Conservation (phyloP, 2,888 invertebrate species). For the Apodemia mormo region DNA sequence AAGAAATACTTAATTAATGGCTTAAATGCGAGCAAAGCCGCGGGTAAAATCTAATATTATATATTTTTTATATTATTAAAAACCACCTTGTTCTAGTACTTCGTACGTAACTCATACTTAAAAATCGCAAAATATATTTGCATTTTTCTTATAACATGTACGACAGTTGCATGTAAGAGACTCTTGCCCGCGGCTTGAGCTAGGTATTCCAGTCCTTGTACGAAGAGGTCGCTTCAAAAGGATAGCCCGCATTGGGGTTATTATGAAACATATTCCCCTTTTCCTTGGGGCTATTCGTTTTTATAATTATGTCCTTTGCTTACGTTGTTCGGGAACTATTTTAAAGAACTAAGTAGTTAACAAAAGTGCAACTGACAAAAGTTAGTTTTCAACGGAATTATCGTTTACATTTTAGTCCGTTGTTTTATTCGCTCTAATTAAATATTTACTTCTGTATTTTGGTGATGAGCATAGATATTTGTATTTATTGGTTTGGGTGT, state of each 20-base stretch:
- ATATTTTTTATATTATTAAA: no score
- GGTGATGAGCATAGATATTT: no score
- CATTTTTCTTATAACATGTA: neutral
- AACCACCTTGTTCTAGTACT: no score
- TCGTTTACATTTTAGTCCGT: no score
- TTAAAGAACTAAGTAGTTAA: neutral
- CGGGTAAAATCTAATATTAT: no score
- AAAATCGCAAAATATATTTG: neutral
- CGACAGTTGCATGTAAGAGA: constrained; percentile 2
- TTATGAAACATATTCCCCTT: neutral
- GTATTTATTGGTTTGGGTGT: no score
- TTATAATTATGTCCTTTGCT: constrained; percentile 39
- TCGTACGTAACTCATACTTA: no score
- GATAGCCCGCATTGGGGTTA: constrained; percentile 1
- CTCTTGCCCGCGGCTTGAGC: neutral
- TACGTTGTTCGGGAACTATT: constrained; percentile 12
- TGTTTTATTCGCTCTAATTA: no score
- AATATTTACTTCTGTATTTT: no score
- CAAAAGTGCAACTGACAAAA: constrained; percentile 11
- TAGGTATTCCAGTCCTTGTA: neutral
- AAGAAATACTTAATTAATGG: no score
- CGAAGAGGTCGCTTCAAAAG: constrained; percentile 2
- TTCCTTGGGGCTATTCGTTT: constrained; percentile 29
- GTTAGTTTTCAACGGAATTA: neutral
- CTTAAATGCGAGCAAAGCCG: no score